Base-by-base conservation (phyloP, 35 echinoderm and acorn worm species). In the Lytechinus pictus region DNA sequence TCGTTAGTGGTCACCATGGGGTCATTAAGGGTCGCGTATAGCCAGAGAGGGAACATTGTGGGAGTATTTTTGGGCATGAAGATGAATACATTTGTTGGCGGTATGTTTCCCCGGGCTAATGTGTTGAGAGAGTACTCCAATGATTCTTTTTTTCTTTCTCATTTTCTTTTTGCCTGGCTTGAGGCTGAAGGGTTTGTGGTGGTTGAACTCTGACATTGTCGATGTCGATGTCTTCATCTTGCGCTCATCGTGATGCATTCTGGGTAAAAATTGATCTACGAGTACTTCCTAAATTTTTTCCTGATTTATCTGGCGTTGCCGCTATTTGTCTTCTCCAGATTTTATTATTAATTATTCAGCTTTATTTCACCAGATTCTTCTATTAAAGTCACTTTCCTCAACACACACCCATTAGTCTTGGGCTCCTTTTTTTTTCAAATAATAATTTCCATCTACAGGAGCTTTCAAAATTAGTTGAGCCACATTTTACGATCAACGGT, bases 21-120 rank as follows among this genome's bases (percentile, higher is more conserved):
- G 66, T 79, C 21, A 79, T 79, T 79, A 79, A n/a, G 19, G 66
- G 66, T 79, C 19, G 66, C n/a, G n/a, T 19, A 79, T 79, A 24
- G 66, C 21, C 66, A 79, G 66, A 79, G 66, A 79, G 19, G 61
- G 66, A 79, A 79, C 66, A 79, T 19, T 79, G 66, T 79, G 66
- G 66, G 66, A 79, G 14, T 79, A 8, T n/a, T 16, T 79, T 79
- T 79, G 19, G 66, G 66, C 66, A 79, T 79, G 66, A 79, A 1
- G 66, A 79, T 79, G 66, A 79, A 79, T 79, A 27, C 66, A 79
- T 79, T 79, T 79, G 66, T 79, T 79, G 66, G 66, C 66, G 14
- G 66, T 79, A 79, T 79, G 66, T 79, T 79, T 24, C 66, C 6
- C 19, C 66, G 21, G n/a, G 66, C 14, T n/a, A 79, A n/a, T 79